Percentiles rank a stretch among this genome's conserved stretches.
Conservation (phyloP, 2,888 invertebrate species). For the Holacanthella duospinosa region DNA sequence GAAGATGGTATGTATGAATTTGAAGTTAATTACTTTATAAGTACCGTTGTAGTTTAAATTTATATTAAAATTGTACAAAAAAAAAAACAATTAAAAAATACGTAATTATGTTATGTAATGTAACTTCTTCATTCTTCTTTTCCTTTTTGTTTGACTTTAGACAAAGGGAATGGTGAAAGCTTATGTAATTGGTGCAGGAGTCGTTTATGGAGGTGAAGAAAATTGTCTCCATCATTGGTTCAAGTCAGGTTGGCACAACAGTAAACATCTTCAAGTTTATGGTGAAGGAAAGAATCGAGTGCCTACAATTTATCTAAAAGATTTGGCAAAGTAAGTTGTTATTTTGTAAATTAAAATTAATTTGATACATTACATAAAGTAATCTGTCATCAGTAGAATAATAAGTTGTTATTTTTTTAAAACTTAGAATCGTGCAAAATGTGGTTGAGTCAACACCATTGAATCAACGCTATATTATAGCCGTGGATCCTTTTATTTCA, state of each 20-base stretch:
- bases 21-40: no score
- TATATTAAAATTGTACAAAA: neutral
- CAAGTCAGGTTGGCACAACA: slow-evolving; percentile 56
- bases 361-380: neutral
- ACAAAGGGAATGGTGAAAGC: slow-evolving; percentile 41
- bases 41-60: neutral
- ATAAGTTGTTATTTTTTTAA: neutral
- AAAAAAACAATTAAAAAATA: neutral
- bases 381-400: neutral
- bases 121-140: neutral
- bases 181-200: slow-evolving; percentile 51
- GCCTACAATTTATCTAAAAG: slow-evolving; percentile 54
- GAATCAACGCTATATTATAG: slow-evolving; percentile 51
- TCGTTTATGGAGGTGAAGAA: slow-evolving; percentile 55
- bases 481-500: slow-evolving; percentile 52
- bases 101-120: neutral
- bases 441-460: slow-evolving; percentile 46
- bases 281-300: slow-evolving; percentile 51
- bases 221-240: slow-evolving; percentile 55
- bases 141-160: slow-evolving; percentile 7
- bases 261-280: slow-evolving; percentile 50
- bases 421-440: slow-evolving; percentile 25
- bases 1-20: slow-evolving; percentile 26
- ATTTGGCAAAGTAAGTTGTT: slow-evolving; percentile 50
- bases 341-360: slow-evolving; percentile 3